Percentiles rank a stretch among this genome's conserved stretches.
Conservation (phyloP, 2,113 vertebrate genomes). For the Pyrgilauda ruficollis region DNA sequence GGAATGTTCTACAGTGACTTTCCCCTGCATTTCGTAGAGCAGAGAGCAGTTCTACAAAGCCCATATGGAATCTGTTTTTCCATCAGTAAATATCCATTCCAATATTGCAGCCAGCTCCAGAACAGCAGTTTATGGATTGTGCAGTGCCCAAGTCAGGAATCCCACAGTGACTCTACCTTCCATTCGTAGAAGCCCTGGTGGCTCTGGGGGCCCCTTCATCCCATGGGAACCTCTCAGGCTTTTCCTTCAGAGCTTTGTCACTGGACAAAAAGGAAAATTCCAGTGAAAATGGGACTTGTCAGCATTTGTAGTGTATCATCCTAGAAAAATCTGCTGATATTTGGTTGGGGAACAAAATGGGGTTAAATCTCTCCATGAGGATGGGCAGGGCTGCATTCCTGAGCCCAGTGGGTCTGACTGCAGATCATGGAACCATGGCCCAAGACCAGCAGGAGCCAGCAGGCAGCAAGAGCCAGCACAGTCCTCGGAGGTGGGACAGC, state of each 20-base stretch:
- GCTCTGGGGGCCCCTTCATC: background rate
- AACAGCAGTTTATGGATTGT: background rate
- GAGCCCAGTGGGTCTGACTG: background rate
- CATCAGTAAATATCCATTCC: background rate
- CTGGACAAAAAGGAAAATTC: background rate
- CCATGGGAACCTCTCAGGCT: background rate
- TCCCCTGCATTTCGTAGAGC: background rate
- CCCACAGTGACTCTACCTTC: constrained; percentile 10
- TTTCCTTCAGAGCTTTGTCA: background rate
- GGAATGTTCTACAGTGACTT: background rate
- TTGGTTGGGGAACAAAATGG: background rate
- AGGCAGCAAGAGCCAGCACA: background rate
- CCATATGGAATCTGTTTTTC: background rate
- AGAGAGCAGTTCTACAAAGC: background rate
- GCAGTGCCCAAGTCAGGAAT: background rate
- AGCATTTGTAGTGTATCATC: background rate
- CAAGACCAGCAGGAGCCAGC: background rate
- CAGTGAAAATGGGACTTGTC: background rate
- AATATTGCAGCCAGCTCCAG: background rate
- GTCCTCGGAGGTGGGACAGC: background rate
- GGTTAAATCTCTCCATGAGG: fast-evolving
- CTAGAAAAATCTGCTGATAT: background rate
- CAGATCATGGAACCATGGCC: background rate
- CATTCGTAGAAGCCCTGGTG: fast-evolving
- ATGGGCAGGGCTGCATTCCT: background rate